These are phyloP conservation scores for Lanius ludovicianus DNA, from an alignment of 2,113 vertebrate genomes.

Conservation along the genomic window DNA sequence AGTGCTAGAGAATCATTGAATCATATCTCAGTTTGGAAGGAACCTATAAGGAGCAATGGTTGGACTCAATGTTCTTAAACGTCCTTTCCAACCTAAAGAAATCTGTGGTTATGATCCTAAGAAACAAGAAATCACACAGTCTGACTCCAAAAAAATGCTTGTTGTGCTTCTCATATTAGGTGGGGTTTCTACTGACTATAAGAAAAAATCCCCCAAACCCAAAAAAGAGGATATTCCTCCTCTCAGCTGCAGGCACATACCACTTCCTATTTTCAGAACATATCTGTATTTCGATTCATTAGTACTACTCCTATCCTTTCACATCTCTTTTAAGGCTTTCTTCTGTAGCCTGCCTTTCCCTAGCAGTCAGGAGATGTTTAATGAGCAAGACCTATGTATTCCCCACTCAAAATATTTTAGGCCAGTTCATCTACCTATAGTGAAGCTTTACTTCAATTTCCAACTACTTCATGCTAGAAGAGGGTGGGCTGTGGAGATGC, in stretches of 20 bases:
- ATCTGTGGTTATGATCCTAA: background rate
- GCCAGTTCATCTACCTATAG: background rate
- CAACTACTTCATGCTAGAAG: background rate
- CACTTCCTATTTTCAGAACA: background rate
- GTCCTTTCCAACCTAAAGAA: background rate
- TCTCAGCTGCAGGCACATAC: background rate
- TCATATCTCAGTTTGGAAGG: background rate
- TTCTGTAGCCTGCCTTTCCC: too few relatives aligned
- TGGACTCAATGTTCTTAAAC: background rate
- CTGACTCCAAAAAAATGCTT: background rate
- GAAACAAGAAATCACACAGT: background rate
- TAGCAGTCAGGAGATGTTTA: background rate
- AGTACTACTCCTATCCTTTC: background rate
- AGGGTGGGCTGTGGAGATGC: fast-evolving
- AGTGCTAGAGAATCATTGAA: background rate
- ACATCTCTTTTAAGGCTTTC: background rate
- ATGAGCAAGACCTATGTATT: background rate
- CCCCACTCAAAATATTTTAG: background rate
- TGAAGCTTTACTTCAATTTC: background rate
- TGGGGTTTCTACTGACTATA: background rate
- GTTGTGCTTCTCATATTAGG: background rate
- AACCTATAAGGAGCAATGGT: background rate
- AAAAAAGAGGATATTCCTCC: background rate
- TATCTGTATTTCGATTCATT: background rate
- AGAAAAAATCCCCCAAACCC: fast-evolving